Evolutionary conservation across 2,113 vertebrate genomes (phyloP).

Genomic region (Hemiscyllium ocellatum): DNA sequence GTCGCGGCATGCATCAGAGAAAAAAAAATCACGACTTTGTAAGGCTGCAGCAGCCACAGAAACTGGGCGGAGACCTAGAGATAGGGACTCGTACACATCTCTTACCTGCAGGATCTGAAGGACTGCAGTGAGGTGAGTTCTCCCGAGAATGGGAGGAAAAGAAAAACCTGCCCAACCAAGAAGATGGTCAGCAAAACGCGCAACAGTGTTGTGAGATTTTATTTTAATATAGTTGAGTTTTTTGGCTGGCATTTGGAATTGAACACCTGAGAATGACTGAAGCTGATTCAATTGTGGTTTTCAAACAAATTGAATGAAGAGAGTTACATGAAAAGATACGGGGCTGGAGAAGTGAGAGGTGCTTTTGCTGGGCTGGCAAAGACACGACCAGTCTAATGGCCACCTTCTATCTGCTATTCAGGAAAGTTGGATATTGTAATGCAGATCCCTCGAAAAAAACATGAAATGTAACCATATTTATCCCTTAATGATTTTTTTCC

Average conservation of each 20-base stretch:
- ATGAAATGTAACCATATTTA: too few species aligned
- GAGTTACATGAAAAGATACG: neutral
- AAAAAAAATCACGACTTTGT: neutral
- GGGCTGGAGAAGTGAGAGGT: too few species aligned
- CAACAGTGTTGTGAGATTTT: too few species aligned
- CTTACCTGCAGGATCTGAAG: neutral
- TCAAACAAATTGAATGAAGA: neutral
- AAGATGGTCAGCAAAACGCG: neutral
- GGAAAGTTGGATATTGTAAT: neutral
- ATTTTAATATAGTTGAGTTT: neutral
- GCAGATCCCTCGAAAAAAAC: neutral
- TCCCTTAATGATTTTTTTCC: neutral
- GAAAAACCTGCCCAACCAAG: neutral
- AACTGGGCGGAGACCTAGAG: neutral
- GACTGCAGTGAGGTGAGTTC: neutral
- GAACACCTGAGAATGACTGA: neutral
- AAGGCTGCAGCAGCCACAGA: neutral
- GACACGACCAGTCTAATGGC: neutral
- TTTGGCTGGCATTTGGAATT: neutral
- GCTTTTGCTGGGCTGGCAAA: neutral
- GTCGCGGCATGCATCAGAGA: neutral
- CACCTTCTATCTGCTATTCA: neutral
- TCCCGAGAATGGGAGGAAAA: neutral
- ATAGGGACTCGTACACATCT: neutral
- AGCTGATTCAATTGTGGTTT: neutral